These are phyloP conservation scores for Shinisaurus crocodilurus DNA, from an alignment of 2,113 vertebrate genomes.

Conservation along the genomic window DNA sequence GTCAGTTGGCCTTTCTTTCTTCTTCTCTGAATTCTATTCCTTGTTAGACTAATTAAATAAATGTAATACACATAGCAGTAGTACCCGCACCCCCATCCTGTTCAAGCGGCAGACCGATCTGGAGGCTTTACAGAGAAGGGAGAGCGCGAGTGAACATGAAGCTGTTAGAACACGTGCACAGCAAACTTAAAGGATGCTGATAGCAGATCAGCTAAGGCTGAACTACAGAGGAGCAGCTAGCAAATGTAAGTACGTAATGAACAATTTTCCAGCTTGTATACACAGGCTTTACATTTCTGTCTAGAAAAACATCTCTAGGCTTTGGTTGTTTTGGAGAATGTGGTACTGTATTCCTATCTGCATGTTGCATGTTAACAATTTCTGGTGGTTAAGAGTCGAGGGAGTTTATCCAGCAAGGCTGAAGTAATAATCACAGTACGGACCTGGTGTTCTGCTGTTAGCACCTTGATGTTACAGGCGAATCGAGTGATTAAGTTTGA, in stretches of 20 bases:
- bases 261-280: neutral
- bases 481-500: conserved; percentile 21
- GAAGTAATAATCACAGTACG: neutral
- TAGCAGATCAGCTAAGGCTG: conserved; percentile 60
- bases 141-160: conserved; percentile 46
- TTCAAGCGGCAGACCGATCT: conserved; percentile 36
- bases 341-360: conserved; percentile 1
- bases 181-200: conserved; percentile 72
- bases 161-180: conserved; percentile 46
- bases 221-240: conserved; percentile 31
- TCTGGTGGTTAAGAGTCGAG: conserved; percentile 2
- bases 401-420: neutral
- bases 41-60: conserved; percentile 41
- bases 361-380: conserved; percentile 12
- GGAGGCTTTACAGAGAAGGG: conserved; percentile 42
- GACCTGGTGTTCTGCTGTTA: neutral
- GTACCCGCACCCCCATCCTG: neutral
- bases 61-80: conserved; percentile 41
- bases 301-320: fast-evolving
- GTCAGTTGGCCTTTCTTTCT: conserved; percentile 37
- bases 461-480: neutral
- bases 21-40: conserved; percentile 40
- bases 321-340: neutral
- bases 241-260: conserved; percentile 65
- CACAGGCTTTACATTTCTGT: neutral